Evolutionary conservation across 2,113 vertebrate genomes (phyloP).

Genomic region (Physeter macrocephalus): DNA sequence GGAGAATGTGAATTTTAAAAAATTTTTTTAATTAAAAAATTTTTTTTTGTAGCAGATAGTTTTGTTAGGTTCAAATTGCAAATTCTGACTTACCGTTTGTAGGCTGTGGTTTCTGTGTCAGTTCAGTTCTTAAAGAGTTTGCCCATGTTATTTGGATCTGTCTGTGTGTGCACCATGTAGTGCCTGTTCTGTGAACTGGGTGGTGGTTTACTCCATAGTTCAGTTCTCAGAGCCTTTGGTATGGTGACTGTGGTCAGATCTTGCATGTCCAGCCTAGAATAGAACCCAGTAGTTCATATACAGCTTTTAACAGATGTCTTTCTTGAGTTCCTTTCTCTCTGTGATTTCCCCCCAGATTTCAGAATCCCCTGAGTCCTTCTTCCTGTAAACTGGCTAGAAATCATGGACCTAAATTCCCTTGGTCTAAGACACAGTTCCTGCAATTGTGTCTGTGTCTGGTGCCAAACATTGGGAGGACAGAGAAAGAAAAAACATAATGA

Average conservation of each 20-base stretch:
- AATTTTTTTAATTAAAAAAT: too few relatives aligned
- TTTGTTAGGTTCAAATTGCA: not conserved
- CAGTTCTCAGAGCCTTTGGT: not conserved
- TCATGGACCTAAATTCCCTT: not conserved
- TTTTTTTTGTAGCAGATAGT: not conserved
- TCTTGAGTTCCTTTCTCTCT: not conserved
- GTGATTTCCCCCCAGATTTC: not conserved
- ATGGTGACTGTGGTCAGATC: not conserved
- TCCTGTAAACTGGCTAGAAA: not conserved
- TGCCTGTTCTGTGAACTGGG: not conserved
- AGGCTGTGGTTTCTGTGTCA: not conserved
- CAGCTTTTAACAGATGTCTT: not conserved
- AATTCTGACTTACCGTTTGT: not conserved
- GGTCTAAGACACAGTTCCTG: not conserved
- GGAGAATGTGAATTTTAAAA: not conserved
- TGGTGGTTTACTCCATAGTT: not conserved
- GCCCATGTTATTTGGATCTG: not conserved
- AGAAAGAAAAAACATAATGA: not conserved
- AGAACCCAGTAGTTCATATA: not conserved
- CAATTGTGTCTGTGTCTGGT: not conserved
- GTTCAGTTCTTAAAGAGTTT: not conserved
- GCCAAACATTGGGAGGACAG: not conserved
- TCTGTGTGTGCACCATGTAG: not conserved
- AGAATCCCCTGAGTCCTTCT: not conserved
- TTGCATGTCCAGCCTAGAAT: not conserved